Percentiles rank a stretch among this genome's conserved stretches.
These are phyloP conservation scores for Sialis lutaria DNA, from an alignment of 2,888 invertebrate genomes.

Conservation along the genomic window DNA sequence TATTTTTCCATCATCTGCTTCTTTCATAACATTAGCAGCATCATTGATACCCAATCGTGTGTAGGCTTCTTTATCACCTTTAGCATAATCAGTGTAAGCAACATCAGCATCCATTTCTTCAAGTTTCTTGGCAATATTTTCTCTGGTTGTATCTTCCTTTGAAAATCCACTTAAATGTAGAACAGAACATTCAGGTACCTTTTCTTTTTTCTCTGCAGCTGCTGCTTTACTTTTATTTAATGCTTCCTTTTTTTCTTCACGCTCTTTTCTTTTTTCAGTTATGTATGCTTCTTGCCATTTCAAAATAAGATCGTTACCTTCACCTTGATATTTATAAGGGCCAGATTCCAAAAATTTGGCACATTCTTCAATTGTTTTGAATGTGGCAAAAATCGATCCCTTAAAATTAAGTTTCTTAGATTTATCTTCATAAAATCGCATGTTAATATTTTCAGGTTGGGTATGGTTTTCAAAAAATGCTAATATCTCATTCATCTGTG, in stretches of 20 bases:
- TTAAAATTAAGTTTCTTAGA: conserved; percentile 55
- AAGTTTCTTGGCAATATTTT: conserved; percentile 56
- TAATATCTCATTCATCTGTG: conserved; percentile 46
- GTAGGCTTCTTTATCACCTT: conserved; percentile 56
- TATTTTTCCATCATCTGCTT: conserved; percentile 44
- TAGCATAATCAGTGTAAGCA: conserved; percentile 59
- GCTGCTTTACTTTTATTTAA: conserved; percentile 24
- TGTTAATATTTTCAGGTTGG: conserved; percentile 38
- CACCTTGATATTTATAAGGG: conserved; percentile 40
- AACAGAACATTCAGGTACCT: conserved; percentile 55
- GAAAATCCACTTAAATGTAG: conserved; percentile 48
- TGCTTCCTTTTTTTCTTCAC: conserved; percentile 29
- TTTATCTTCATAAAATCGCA: conserved; percentile 41
- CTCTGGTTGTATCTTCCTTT: conserved; percentile 38
- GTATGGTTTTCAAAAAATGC: conserved; percentile 56
- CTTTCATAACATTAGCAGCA: conserved; percentile 44
- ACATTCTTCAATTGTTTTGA: conserved; percentile 63
- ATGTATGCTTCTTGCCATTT: conserved; percentile 56
- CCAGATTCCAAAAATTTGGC: conserved; percentile 52
- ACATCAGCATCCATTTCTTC: conserved; percentile 37
- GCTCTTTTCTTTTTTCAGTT: conserved; percentile 48
- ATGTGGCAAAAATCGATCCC: conserved; percentile 85
- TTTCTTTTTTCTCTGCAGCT: conserved; percentile 27
- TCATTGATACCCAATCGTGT: conserved; percentile 54
- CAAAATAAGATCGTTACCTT: conserved; percentile 41